Evolutionary conservation across 2,888 invertebrate species (phyloP).

Genomic region (Merodon equestris): DNA sequence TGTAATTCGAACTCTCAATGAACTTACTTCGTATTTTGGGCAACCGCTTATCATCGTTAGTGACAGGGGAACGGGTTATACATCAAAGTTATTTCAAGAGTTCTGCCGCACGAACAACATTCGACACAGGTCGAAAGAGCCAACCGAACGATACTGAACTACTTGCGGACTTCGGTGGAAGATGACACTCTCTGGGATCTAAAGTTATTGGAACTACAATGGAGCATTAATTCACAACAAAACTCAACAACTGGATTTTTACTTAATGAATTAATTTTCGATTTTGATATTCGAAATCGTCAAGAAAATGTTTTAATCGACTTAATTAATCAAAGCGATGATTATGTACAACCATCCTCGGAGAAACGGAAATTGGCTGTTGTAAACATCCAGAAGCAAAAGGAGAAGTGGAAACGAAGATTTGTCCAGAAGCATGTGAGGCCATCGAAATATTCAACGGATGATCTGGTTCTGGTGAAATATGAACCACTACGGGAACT

Average conservation of each 20-base stretch:
- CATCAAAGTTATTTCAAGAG: slow-evolving; percentile 66
- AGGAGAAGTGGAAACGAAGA: slow-evolving; percentile 10
- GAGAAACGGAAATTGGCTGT: neutral
- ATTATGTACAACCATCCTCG: neutral
- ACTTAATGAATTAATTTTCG: slow-evolving; percentile 66
- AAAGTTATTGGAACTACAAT: slow-evolving; percentile 55
- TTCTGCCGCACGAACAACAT: slow-evolving; percentile 68
- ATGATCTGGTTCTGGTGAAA: slow-evolving; percentile 14
- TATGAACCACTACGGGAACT: slow-evolving; percentile 8
- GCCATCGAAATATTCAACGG: slow-evolving; percentile 9
- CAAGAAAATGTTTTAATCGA: slow-evolving; percentile 1
- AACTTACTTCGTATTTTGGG: slow-evolving; percentile 62
- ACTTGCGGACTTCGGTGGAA: slow-evolving; percentile 57
- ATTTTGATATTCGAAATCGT: slow-evolving; percentile 38
- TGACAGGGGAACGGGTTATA: slow-evolving; percentile 71
- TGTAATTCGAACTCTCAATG: slow-evolving; percentile 29
- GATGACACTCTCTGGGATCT: slow-evolving; percentile 55
- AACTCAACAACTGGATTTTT: slow-evolving; percentile 56
- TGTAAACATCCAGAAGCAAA: slow-evolving; percentile 1
- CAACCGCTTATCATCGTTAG: slow-evolving; percentile 67
- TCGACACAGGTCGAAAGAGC: slow-evolving; percentile 67
- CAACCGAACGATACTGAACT: slow-evolving; percentile 38
- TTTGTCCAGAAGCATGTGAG: slow-evolving; percentile 11
- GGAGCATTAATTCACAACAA: slow-evolving; percentile 58
- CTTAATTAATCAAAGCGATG: slow-evolving; percentile 3